phyloP scores from a whole-genome alignment of 2,888 invertebrate genomes.

The Julus scanicus region DNA sequence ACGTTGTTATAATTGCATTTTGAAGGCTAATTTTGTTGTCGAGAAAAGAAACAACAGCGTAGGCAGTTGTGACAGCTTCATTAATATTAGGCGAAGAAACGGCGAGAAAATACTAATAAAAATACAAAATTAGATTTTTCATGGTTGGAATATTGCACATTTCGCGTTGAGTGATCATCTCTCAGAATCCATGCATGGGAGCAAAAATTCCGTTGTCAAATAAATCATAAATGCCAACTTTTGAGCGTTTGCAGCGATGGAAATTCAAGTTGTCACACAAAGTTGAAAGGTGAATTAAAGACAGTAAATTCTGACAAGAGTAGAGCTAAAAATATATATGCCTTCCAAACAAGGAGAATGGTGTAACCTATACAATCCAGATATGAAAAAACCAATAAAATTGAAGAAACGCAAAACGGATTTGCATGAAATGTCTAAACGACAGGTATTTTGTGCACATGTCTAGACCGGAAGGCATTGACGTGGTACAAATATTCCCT shows the following conservation, averaged over 20 bases:
- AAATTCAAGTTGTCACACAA: background rate
- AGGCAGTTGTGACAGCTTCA: constrained; percentile 3
- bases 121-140: constrained; percentile 10
- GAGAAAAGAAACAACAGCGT: background rate
- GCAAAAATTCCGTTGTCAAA: background rate
- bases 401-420: constrained; percentile 1
- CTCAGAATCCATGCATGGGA: background rate
- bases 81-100: constrained; percentile 19
- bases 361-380: background rate
- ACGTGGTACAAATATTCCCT: background rate
- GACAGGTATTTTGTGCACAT: constrained; percentile 9
- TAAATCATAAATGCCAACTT: background rate
- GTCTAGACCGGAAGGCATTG: constrained; percentile 9
- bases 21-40: constrained; percentile 19
- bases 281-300: constrained; percentile 3
- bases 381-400: background rate
- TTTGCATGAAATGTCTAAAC: background rate
- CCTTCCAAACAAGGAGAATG: background rate
- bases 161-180: constrained; percentile 3
- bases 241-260: background rate
- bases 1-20: constrained; percentile 19
- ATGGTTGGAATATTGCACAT: constrained; percentile 19
- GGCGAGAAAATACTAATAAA: constrained; percentile 3
- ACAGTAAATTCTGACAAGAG: background rate
- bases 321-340: background rate